phyloP scores from a whole-genome alignment of 2,113 vertebrate genomes.

The Mellivora capensis region DNA sequence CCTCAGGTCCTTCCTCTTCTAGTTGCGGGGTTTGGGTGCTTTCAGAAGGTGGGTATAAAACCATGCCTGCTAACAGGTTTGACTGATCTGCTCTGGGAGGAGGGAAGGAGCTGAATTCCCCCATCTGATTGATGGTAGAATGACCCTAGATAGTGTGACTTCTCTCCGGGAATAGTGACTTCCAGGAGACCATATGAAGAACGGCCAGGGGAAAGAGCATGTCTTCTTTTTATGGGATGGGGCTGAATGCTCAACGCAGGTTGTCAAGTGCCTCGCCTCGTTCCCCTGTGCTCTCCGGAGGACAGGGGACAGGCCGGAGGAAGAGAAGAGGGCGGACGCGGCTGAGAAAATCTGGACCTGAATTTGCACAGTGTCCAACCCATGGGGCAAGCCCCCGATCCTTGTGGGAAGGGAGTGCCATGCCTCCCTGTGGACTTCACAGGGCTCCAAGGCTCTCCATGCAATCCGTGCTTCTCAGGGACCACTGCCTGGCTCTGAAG shows the following conservation, averaged over 20 bases:
- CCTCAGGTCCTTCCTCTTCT: neutral
- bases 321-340: neutral
- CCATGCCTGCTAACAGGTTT: neutral
- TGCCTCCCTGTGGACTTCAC: neutral
- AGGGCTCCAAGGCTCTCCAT: neutral
- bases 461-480: no score
- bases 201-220: no score
- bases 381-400: rapidly evolving
- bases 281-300: neutral
- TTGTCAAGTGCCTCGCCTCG: neutral
- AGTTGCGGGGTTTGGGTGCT: neutral
- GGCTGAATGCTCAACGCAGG: neutral
- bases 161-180: neutral
- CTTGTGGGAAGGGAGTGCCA: rapidly evolving
- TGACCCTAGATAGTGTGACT: neutral
- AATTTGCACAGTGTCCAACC: neutral
- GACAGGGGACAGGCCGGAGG: neutral
- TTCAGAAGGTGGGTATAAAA: neutral
- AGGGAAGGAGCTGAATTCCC: neutral
- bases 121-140: neutral
- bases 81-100: neutral
- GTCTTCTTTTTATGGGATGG: neutral
- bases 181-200: neutral
- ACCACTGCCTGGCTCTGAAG: neutral
- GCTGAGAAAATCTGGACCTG: neutral